Evolutionary conservation across 2,113 vertebrate species (phyloP), one percentile per base, ranked within the genome.

Genomic region (Onychorhynchus coronatus): DNA sequence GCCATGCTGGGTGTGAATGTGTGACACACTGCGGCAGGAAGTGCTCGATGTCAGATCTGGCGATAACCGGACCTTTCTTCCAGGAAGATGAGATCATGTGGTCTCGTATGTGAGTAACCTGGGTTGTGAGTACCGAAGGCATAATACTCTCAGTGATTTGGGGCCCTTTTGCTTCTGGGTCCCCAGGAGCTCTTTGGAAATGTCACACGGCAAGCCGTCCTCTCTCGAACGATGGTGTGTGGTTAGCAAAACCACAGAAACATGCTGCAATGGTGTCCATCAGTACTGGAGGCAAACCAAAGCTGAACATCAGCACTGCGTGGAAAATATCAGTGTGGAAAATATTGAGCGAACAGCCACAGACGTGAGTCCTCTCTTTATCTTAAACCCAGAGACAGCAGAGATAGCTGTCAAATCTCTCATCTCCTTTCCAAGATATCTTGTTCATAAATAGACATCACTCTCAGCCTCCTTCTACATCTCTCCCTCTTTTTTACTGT

Each of bases 21-120:
- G 92, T 96, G 92, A 96, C 93, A 91, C 73, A 7, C 70, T 13
- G 84, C 0, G 30, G 93, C 96, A 97, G 96, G 96, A 97, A 97
- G 95, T 2, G 53, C 88, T 97, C 73, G 15, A 4, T 58, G 15
- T 87, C 94, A 94, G 96, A 96, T 97, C 56, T 92, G 88, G 41
- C 4, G 81, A 94, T 93, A 91, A 95, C 91, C 6, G 39, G 88
- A 53, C 86, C 67, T 63, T 74, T 90, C 89, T 98, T 96, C 97
- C 95, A 95, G 97, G 98, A 98, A 98, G 81, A 56, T 44, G 58
- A 93, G 85, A 78, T 42, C 91, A 73, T 93, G 96, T 88, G 91
- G 68, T 44, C 56, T 41, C 10, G 0, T 66, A 17, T 8, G 65
- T 68, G 83, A 93, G 72, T 91, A 88, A 90, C 67, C 31, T n/a